Percentiles rank a stretch among this genome's conserved stretches.
phyloP scores from a whole-genome alignment of 2,888 invertebrate genomes.

The Thymelicus acteon region DNA sequence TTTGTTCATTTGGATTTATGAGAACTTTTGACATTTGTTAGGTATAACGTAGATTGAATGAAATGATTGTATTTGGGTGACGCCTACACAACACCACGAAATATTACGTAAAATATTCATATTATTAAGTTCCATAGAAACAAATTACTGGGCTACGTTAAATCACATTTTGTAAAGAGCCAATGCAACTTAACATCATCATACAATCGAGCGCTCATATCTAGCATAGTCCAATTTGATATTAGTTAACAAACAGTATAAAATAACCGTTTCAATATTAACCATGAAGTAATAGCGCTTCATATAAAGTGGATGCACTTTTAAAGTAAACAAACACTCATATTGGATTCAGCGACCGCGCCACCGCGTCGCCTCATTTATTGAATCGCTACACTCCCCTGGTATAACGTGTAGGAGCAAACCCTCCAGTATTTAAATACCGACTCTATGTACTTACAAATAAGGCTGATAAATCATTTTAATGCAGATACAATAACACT shows the following conservation, averaged over 20 bases:
- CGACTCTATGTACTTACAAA: background rate
- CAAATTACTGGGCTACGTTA: too few relatives aligned
- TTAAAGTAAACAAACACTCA: constrained; percentile 45
- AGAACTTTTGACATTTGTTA: too few relatives aligned
- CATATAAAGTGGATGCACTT: constrained; percentile 41
- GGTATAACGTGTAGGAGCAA: background rate
- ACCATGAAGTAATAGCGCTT: constrained; percentile 10
- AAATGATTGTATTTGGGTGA: too few relatives aligned
- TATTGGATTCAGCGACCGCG: constrained; percentile 44
- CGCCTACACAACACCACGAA: too few relatives aligned
- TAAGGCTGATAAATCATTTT: background rate
- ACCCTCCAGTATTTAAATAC: background rate
- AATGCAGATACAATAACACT: constrained; percentile 6
- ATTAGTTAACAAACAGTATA: constrained; percentile 26
- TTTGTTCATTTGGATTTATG: too few relatives aligned
- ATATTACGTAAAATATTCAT: too few relatives aligned
- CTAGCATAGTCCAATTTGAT: background rate
- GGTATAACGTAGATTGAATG: too few relatives aligned
- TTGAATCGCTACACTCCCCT: constrained; percentile 46
- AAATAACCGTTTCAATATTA: constrained; percentile 22
- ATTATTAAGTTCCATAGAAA: too few relatives aligned
- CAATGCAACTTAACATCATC: background rate
- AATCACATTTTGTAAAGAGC: background rate
- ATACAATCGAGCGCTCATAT: background rate
- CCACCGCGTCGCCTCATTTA: constrained; percentile 48